A percentile compares a stretch with the other conserved stretches of the same genome.
Evolutionary conservation across 2,888 invertebrate genomes (phyloP).

Genomic region (Dicroscelio sp.): DNA sequence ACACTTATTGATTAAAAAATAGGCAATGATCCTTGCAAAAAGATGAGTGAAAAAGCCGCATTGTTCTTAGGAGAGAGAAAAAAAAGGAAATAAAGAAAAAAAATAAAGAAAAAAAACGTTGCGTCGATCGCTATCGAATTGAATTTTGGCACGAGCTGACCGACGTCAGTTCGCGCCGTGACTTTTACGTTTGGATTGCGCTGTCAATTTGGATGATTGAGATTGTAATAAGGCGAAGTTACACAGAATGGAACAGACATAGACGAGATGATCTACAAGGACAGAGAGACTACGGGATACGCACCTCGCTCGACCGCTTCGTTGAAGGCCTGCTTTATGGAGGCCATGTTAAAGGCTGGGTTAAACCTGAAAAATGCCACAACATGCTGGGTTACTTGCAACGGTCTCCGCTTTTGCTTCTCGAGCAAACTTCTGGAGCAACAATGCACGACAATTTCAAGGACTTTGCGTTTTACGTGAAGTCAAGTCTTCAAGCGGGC

Average conservation of each 20-base stretch:
- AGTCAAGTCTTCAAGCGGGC: constrained; percentile 6
- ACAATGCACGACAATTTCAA: constrained; percentile 40
- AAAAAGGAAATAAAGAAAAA: too few species aligned
- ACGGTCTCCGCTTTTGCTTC: neutral
- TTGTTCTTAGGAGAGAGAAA: too few species aligned
- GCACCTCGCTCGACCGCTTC: constrained; percentile 98
- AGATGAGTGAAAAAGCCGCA: too few species aligned
- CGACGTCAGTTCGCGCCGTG: too few species aligned
- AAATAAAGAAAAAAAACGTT: too few species aligned
- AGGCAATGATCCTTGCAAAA: too few species aligned
- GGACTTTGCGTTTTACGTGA: neutral
- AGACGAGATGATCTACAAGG: constrained; percentile 24
- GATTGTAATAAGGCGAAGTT: too few species aligned
- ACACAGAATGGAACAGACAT: constrained; percentile 21
- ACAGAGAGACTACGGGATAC: constrained; percentile 9
- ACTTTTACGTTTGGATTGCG: too few species aligned
- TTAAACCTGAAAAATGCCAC: constrained; percentile 95
- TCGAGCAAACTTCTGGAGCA: constrained; percentile 18
- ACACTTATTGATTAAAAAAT: too few species aligned
- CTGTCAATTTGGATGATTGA: too few species aligned
- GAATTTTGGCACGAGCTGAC: too few species aligned
- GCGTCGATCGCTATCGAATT: too few species aligned
- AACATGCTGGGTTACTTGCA: constrained; percentile 87
- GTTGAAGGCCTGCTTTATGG: constrained; percentile 98
- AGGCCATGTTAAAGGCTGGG: constrained; percentile 98